Base-by-base conservation (phyloP, 1,140 invertebrate genomes). In the Anthonomus grandis region DNA sequence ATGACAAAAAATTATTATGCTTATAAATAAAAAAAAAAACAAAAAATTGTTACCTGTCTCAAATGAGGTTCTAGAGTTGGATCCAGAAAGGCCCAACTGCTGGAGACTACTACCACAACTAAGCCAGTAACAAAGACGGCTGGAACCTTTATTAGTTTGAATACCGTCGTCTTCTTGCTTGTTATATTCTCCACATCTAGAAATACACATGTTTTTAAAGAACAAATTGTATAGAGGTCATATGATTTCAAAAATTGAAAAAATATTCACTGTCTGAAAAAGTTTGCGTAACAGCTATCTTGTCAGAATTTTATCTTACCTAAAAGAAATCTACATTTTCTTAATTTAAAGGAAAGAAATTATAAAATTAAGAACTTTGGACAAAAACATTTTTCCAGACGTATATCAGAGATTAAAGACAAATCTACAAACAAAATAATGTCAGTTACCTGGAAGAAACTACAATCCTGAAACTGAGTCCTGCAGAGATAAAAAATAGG, bases 51-150 rank as follows among this genome's bases (percentile, higher is more conserved):
- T 75, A 83, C 83, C 68, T 85, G 79, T 59, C 82, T 66, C 48
- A 90, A 72, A 76, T 89, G 86, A 13, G 87, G 86, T 67, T 89
- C 85, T 49, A 90, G 68, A 0, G 86, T 89, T 5, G 88, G 87
- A 72, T 91, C 87, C 17, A 90, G 69, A 68, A 89, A 87, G 1
- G 85, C 81, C 84, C 86, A 89, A 0, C 82, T 82, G 59, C 83
- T 85, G 0, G 87, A 84, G 8, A 83, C 78, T 6, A 88, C 74
- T 4, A 86, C 75, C 8, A 90, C 81, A 15, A 88, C 81, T n/a
- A 86, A 63, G 22, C 83, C 81, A 8, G 84, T 83, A 34, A 90
- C 78, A 13, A 86, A 74, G 3, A 88, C 80, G 2, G 83, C 79
- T 1, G 86, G 85, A 8, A 86, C 79, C 68, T 81, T 81, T 12